These are phyloP conservation scores for Galerucella pusilla DNA, from an alignment of 2,888 invertebrate species.

Conservation along the genomic window DNA sequence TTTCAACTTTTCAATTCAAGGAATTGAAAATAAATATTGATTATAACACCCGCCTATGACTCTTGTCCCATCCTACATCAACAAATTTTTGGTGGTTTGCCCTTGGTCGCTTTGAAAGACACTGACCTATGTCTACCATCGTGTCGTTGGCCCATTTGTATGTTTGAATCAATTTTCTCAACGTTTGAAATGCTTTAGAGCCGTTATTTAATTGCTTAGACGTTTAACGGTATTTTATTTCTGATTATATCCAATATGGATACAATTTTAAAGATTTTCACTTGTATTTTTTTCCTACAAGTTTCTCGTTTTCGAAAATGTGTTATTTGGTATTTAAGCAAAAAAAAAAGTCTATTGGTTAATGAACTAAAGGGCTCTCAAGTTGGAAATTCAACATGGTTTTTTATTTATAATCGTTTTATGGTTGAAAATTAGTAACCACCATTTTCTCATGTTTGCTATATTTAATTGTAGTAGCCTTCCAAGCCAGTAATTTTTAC, in stretches of 20 bases:
- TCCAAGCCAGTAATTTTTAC: no score
- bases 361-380: no score
- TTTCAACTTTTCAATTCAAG: no score
- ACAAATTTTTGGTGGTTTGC: constrained; percentile 28
- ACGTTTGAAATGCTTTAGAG: neutral
- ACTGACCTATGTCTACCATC: constrained; percentile 49
- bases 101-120: constrained; percentile 34
- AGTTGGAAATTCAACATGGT: no score
- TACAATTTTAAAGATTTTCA: neutral
- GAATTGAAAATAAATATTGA: no score
- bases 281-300: neutral
- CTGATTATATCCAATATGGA: neutral
- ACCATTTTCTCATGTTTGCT: no score
- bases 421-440: no score
- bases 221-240: neutral
- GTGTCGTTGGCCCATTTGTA: constrained; percentile 43
- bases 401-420: no score
- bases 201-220: neutral
- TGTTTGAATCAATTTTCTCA: neutral
- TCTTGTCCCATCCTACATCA: neutral
- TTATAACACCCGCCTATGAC: neutral
- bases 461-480: no score
- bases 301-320: no score
- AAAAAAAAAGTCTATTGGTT: no score
- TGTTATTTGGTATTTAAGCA: no score